Base-by-base conservation (phyloP, 2,797 vertebrate genomes). In the Furcifer pardalis region DNA sequence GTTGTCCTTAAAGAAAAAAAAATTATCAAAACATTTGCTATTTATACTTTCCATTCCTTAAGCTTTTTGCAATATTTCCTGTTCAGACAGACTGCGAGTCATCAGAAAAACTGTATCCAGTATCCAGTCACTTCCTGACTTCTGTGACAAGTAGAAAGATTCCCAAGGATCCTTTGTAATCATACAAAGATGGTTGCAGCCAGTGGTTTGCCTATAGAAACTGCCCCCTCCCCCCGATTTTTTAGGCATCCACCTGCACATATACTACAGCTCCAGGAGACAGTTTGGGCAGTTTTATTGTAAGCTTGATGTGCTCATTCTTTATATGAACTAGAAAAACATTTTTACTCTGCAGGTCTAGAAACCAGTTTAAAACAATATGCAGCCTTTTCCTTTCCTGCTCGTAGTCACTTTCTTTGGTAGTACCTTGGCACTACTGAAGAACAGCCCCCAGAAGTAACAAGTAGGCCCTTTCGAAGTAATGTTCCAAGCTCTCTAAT, bases 41-140 rank as follows among this genome's bases (percentile, higher is more conserved):
- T 96, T 96, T 96, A 94, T 95, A 96, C 85, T 82, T n/a, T 72
- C 23, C 49, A 35, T 86, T 80, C 65, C 85, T 80, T 89, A 94
- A 96, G 88, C 68, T 89, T 89, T 95, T 95, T 95, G 84, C 92
- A 94, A 89, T 89, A 91, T 94, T 96, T 96, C 94, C 95, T 95
- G 93, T 92, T 94, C 94, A 95, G 94, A 93, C 92, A 87, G 82
- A 94, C 81, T 72, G 88, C 72, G 93, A 93, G 91, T 95, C 94
- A 94, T 89, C 92, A 94, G 77, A 94, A 93, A 94, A 82, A 83
- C 91, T 40, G 87, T 91, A 89, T n/a, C n/a, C n/a, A n/a, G n/a
- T 88, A 89, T 3, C 4, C 46, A 82, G 84, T 87, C 90, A 81
- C 86, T 92, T 94, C 86, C 88, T 89, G 66, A 85, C 88, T 81